Evolutionary conservation across 1,140 invertebrate species (phyloP), one percentile per base, ranked within the genome.

Genomic region (Sipha flava): DNA sequence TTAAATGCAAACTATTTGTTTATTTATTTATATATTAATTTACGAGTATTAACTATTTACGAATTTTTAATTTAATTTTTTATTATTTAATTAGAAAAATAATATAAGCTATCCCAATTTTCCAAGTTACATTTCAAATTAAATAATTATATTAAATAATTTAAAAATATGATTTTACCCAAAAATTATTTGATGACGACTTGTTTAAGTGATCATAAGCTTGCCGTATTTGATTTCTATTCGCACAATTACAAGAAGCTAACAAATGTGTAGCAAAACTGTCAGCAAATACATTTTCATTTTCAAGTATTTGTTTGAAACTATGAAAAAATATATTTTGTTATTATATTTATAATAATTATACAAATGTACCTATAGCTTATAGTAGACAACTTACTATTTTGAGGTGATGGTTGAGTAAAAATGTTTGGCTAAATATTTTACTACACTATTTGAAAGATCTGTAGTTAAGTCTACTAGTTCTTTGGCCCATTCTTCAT

Each of bases 401-500:
- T 91, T 88, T 81, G 88, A 91, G 18, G 87, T 86, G 1, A 93
- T 84, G 2, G 92, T 86, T 43, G 87, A 85, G 45, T 89, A 87
- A 82, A 92, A 91, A 85, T 92, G 91, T 64, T 90, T 89, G 0
- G 89, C 88, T 45, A 90, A 86, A 82, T 88, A 92, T 82, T 88
- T 88, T 81, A 92, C 87, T 43, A 89, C 89, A 0, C 90, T 88
- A 80, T 92, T 91, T 16, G 91, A 83, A 3, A 93, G 87, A 84
- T 90, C 90, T 3, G 90, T 88, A 9, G 90, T 90, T 73, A 92
- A 85, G 81, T 89, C 87, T 81, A 90, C 89, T 37, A 92, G 88
- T 21, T 91, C 88, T 72, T 91, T 90, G 9, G 91, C 90, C 92
- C 92, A 93, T 68, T 91, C 88, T 18, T 91, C 89, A 81, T 89